Percentiles rank a stretch among this genome's conserved stretches.
phyloP scores from a whole-genome alignment of 2,113 vertebrate genomes.

The Mirounga angustirostris region DNA sequence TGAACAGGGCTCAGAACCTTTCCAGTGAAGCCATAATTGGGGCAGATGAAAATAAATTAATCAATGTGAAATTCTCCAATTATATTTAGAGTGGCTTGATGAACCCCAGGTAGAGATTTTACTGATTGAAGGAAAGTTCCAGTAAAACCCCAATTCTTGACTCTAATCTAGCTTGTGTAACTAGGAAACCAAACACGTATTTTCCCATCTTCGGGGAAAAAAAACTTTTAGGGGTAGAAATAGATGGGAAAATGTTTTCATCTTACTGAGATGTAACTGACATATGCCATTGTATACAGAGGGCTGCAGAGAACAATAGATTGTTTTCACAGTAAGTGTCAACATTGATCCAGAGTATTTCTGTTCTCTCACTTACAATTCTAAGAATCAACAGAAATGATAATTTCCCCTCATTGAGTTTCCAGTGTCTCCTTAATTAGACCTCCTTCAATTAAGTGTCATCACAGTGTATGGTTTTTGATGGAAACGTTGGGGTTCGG shows the following conservation, averaged over 20 bases:
- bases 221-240: background rate
- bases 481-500: no score
- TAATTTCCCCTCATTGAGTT: background rate
- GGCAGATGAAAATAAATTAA: background rate
- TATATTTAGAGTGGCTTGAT: slow-evolving; percentile 6
- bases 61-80: background rate
- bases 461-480: background rate
- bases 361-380: background rate
- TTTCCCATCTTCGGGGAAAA: background rate
- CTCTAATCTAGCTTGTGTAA: background rate
- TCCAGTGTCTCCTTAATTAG: background rate
- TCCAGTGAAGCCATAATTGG: background rate
- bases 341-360: background rate
- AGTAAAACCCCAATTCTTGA: background rate
- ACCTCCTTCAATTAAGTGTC: background rate
- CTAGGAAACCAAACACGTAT: background rate
- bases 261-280: background rate
- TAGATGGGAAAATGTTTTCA: background rate
- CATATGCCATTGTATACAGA: background rate
- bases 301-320: background rate
- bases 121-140: background rate
- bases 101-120: background rate
- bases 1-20: background rate
- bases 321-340: background rate
- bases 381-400: background rate